These are phyloP conservation scores for Margaritifera margaritifera DNA, from an alignment of 2,888 invertebrate species.

Conservation along the genomic window DNA sequence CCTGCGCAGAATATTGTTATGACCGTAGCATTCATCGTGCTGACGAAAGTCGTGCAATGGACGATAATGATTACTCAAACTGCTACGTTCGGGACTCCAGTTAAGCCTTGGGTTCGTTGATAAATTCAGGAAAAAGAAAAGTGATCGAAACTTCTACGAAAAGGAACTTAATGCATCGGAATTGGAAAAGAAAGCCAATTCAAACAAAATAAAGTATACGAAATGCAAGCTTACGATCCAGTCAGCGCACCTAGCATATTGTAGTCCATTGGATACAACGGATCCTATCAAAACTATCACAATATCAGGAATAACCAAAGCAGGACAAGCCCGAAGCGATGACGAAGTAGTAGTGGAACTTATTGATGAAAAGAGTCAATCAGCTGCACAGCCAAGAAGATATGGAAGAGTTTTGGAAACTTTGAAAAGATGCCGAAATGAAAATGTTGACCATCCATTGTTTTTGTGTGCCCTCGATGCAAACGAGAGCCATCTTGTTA, in stretches of 20 bases:
- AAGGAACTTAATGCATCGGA: too few relatives aligned
- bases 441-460: slow-evolving; percentile 30
- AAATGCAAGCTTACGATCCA: slow-evolving; percentile 34
- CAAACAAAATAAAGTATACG: slow-evolving; percentile 25
- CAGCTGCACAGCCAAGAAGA: slow-evolving; percentile 13
- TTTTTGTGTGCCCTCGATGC: slow-evolving; percentile 32
- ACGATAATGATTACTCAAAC: too few relatives aligned
- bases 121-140: too few relatives aligned
- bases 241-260: slow-evolving; percentile 33
- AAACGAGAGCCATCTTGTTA: slow-evolving; percentile 35
- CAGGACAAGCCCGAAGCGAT: slow-evolving; percentile 40
- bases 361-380: slow-evolving; percentile 10
- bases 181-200: not conserved
- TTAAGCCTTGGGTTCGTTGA: too few relatives aligned
- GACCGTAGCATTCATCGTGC: too few relatives aligned
- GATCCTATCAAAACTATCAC: slow-evolving; percentile 23
- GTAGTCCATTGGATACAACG: slow-evolving; percentile 23
- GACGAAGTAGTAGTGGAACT: slow-evolving; percentile 49
- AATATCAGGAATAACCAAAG: slow-evolving; percentile 43
- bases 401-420: slow-evolving; percentile 18
- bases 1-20: too few relatives aligned
- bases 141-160: too few relatives aligned
- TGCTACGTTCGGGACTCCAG: too few relatives aligned
- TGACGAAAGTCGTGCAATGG: too few relatives aligned
- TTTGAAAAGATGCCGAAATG: slow-evolving; percentile 19